These are phyloP conservation scores for Rhagium mordax DNA, from an alignment of 2,888 invertebrate species.

Conservation along the genomic window DNA sequence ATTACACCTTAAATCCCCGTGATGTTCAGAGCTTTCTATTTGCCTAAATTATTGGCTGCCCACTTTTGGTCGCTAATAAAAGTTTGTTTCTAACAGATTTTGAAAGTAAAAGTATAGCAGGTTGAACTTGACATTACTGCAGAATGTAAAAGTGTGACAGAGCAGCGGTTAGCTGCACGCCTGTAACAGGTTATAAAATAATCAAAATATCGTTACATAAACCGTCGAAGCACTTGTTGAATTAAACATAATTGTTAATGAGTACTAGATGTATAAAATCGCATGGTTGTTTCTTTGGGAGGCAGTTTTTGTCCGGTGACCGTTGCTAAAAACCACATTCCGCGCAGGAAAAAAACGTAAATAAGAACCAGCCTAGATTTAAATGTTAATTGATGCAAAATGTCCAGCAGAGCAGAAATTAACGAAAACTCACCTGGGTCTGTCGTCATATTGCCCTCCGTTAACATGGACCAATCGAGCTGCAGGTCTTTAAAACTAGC, in stretches of 20 bases:
- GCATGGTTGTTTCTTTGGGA: neutral
- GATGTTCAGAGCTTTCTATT: constrained; percentile 2
- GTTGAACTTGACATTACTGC: constrained; percentile 26
- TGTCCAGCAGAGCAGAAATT: neutral
- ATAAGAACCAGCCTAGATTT: neutral
- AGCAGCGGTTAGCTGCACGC: neutral
- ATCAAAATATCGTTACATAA: constrained; percentile 13
- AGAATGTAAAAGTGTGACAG: constrained; percentile 30
- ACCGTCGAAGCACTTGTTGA: neutral
- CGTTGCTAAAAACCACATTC: constrained; percentile 17
- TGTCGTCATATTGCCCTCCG: constrained; percentile 73
- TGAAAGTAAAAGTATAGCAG: constrained; percentile 20
- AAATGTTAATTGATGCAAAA: neutral
- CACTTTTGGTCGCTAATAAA: neutral
- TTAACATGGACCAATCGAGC: constrained; percentile 78
- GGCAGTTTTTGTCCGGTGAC: neutral
- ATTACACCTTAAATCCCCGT: too few relatives aligned
- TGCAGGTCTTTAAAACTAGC: constrained; percentile 78
- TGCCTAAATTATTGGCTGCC: constrained; percentile 6
- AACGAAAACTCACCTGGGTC: constrained; percentile 72
- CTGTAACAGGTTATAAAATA: constrained; percentile 21
- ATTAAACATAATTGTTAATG: neutral
- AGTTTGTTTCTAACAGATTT: neutral
- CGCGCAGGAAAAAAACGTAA: neutral
- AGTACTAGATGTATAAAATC: neutral